Percentiles rank a stretch among this genome's conserved stretches.
Evolutionary conservation across 1,140 invertebrate species (phyloP).

Genomic region (Sycobia sp.): DNA sequence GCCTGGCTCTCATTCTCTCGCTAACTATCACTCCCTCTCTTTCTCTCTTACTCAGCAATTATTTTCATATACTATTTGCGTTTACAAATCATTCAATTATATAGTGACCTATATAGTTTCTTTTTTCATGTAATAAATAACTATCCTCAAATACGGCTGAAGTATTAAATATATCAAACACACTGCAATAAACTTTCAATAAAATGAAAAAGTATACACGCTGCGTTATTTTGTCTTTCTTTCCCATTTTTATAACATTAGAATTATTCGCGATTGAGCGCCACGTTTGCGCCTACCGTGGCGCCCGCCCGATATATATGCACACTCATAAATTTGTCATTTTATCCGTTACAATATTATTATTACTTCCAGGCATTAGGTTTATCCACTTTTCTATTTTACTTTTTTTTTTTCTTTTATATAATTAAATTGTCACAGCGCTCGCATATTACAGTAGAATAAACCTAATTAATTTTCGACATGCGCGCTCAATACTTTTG

Average conservation of each 20-base stretch:
- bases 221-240: constrained; percentile 35
- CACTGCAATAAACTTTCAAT: constrained; percentile 50
- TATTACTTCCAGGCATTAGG: constrained; percentile 31
- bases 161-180: constrained; percentile 51
- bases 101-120: constrained; percentile 47
- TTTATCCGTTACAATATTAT: constrained; percentile 27
- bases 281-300: not conserved
- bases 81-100: constrained; percentile 33
- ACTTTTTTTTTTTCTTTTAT: constrained; percentile 7
- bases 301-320: constrained; percentile 15
- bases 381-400: constrained; percentile 23
- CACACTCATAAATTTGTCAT: constrained; percentile 30
- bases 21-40: constrained; percentile 13
- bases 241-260: constrained; percentile 34
- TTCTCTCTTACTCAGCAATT: constrained; percentile 20
- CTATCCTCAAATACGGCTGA: constrained; percentile 32
- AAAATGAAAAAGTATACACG: constrained; percentile 47
- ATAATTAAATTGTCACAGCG: constrained; percentile 25
- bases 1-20: constrained; percentile 31
- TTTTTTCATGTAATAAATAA: constrained; percentile 31
- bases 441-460: constrained; percentile 21
- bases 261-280: constrained; percentile 9
- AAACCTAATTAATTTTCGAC: constrained; percentile 25
- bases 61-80: constrained; percentile 33
- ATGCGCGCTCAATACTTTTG: constrained; percentile 19